Evolutionary conservation across 2,888 invertebrate genomes (phyloP), one percentile per base, ranked within the genome.

Genomic region (Brachypterus glaber): DNA sequence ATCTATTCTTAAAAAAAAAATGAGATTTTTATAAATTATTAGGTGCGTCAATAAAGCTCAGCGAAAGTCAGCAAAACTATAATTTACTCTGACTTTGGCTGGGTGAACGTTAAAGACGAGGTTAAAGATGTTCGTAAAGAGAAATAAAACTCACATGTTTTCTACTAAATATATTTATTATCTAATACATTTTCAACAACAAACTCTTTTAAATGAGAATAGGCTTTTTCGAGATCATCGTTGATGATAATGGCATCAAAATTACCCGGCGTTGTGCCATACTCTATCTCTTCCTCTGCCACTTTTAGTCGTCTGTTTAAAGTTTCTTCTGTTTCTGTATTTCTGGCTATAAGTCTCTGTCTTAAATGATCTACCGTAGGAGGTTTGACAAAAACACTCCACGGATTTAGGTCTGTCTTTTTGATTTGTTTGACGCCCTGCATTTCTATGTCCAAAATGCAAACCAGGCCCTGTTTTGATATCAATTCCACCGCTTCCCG

Each of bases 391-490:
- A 95, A 95, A 14, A 98, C 79, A 47, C 83, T 79, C 52, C 86
- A 68, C 0, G 95, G 88, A 60, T 89, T 75, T 7, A 96, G 68
- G 55, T 84, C 77, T 14, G 85, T 82, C 37, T 76, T 39, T 35
- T 48, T 51, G 8, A 97, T 79, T 63, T 80, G 85, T 52, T 87
- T 86, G 0, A 96, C 95, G 13, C 96, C 97, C 68, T 96, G 88
- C 36, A 90, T 79, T 54, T 97, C 96, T 49, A 97, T 89, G 60
- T 97, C 97, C 48, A 97, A 67, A 2, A 97, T 79, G 59, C 96
- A 96, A 27, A 96, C 79, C 44, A 47, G 50, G 5, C 93, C 93
- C 11, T 77, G 71, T n/a, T 71, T 67, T 43, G 80, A 76, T 1
- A 97, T 87, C 44, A 79, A 78, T 51, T 82, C 76, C 0, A 98